Conservation (phyloP, 2,113 vertebrate genomes). For the Heterocephalus glaber region DNA sequence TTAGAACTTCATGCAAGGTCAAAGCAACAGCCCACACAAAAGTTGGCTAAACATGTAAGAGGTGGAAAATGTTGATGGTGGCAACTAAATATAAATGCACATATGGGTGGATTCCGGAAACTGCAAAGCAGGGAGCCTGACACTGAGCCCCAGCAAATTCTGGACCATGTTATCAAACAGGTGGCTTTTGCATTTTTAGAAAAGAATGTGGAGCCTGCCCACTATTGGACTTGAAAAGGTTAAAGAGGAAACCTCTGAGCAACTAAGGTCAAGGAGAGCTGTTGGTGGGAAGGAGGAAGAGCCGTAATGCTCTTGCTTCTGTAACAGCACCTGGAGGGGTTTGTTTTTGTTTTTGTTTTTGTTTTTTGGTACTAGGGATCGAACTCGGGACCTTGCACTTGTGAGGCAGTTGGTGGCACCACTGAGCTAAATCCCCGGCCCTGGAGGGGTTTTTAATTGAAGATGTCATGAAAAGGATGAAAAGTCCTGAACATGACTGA, state of each 20-base stretch:
- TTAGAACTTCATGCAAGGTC: constrained; percentile 67
- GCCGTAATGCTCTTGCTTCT: not conserved
- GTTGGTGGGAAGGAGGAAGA: not conserved
- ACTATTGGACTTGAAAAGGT: constrained; percentile 45
- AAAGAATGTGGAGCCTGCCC: constrained; percentile 74
- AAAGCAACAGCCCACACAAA: constrained; percentile 58
- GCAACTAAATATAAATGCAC: constrained; percentile 74
- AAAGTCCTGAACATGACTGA: not conserved
- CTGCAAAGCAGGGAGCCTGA: constrained; percentile 34
- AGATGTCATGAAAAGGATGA: not conserved
- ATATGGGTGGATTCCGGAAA: constrained; percentile 75
- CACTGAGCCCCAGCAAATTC: constrained; percentile 49
- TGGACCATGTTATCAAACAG: constrained; percentile 66
- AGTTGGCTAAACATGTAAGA: constrained; percentile 73
- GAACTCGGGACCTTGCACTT: too few species aligned
- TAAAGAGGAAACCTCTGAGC: constrained; percentile 48
- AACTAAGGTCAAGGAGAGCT: not conserved
- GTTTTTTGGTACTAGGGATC: too few species aligned
- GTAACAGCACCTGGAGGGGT: constrained; percentile 21
- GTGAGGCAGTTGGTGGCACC: too few species aligned
- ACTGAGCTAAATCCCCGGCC: too few species aligned
- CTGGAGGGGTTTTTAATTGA: constrained; percentile 31
- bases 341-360: too few species aligned
- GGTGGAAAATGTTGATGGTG: constrained; percentile 70
- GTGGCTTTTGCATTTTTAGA: constrained; percentile 70